phyloP scores from a whole-genome alignment of 2,113 vertebrate genomes.

The Apteryx mantelli region DNA sequence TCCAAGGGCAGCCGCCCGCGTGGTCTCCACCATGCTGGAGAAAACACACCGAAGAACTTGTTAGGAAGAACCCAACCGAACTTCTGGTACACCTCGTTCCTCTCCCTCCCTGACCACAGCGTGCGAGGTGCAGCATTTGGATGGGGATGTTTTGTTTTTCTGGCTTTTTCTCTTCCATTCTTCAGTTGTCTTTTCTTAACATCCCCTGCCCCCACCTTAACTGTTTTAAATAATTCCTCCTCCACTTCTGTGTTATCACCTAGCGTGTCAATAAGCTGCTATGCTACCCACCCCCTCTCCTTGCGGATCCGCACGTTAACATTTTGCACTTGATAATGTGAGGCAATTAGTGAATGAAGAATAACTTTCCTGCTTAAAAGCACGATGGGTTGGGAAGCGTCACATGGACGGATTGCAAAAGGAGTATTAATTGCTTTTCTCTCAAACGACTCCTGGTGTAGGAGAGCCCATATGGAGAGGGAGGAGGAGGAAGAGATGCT shows the following conservation, averaged over 20 bases:
- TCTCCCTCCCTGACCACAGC: no score
- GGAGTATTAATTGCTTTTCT: slow-evolving; percentile 20
- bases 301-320: slow-evolving; percentile 6
- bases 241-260: slow-evolving; percentile 43
- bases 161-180: background rate
- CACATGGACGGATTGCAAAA: background rate
- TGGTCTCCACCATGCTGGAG: no score
- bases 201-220: background rate
- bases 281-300: slow-evolving; percentile 61
- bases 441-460: slow-evolving; percentile 15
- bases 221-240: slow-evolving; percentile 57
- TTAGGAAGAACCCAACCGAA: background rate
- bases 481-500: slow-evolving; percentile 37
- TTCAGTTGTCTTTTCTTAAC: background rate
- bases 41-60: no score
- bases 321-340: background rate
- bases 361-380: background rate
- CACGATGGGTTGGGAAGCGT: background rate
- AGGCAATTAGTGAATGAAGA: slow-evolving; percentile 71
- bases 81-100: no score
- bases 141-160: background rate
- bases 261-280: background rate
- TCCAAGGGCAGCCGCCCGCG: no score
- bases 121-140: accelerated
- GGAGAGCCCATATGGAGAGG: slow-evolving; percentile 60